Percentiles rank a stretch among this genome's conserved stretches.
Conservation (phyloP, 2,113 vertebrate species). For the Macaca fascicularis region DNA sequence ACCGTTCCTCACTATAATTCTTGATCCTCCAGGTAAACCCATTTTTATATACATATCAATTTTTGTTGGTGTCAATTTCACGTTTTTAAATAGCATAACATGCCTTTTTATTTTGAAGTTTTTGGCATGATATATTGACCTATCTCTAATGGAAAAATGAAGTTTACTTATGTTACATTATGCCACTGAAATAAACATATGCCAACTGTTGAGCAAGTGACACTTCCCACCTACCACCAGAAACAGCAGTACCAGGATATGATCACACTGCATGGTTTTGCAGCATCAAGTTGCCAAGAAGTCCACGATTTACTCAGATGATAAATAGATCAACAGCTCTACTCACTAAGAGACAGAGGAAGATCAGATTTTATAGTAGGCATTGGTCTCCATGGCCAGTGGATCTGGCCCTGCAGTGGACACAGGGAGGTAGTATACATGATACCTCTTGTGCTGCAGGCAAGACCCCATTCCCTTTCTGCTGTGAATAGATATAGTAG, state of each 20-base stretch:
- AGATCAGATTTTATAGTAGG: not conserved
- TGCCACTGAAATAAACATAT: not conserved
- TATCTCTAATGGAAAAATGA: not conserved
- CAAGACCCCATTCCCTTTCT: not conserved
- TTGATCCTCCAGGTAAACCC: not conserved
- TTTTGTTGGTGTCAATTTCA: not conserved
- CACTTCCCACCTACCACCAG: not conserved
- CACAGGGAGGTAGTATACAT: not conserved
- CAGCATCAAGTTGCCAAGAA: not conserved
- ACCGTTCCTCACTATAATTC: not conserved
- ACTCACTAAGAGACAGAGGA: not conserved
- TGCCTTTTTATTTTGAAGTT: not conserved
- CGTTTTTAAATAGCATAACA: not conserved
- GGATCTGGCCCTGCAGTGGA: not conserved
- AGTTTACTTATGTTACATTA: not conserved
- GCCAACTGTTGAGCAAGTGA: too few relatives aligned
- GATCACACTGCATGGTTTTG: not conserved
- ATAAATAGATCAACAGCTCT: not conserved
- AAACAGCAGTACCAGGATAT: not conserved
- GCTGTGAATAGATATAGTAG: not conserved
- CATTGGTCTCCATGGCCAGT: not conserved
- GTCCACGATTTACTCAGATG: not conserved
- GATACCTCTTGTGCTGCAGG: not conserved
- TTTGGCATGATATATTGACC: not conserved
- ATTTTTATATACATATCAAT: not conserved